These are phyloP conservation scores for Zhuqinia jingwanae DNA, from an alignment of 2,888 invertebrate genomes.

Conservation along the genomic window DNA sequence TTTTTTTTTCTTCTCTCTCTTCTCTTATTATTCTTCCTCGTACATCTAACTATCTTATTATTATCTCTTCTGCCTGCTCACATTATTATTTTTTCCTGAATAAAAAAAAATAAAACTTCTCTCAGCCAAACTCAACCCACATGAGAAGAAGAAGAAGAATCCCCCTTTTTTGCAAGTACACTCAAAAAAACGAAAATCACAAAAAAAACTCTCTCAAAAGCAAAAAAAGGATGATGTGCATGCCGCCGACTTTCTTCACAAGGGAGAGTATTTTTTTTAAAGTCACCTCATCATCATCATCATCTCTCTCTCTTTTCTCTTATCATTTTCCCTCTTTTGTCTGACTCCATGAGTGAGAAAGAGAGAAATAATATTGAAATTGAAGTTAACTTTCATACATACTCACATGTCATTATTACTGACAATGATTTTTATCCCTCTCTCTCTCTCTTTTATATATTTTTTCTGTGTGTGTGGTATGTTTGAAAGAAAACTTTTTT, in stretches of 20 bases:
- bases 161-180: constrained; percentile 35
- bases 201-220: background rate
- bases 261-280: constrained; percentile 23
- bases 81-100: constrained; percentile 51
- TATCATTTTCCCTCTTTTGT: constrained; percentile 52
- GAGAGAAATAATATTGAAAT: constrained; percentile 56
- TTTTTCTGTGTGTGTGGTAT: constrained; percentile 47
- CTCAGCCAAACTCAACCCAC: constrained; percentile 1
- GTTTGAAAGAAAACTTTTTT: constrained; percentile 5
- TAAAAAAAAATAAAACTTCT: constrained; percentile 47
- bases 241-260: constrained; percentile 7
- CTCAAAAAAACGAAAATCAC: constrained; percentile 34
- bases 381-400: constrained; percentile 54
- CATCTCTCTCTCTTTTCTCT: constrained; percentile 38
- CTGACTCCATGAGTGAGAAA: constrained; percentile 4
- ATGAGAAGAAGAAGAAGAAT: background rate
- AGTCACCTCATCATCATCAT: constrained; percentile 47
- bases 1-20: background rate
- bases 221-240: constrained; percentile 15
- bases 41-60: constrained; percentile 60
- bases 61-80: constrained; percentile 43
- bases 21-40: background rate
- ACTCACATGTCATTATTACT: constrained; percentile 48
- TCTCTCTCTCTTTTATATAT: background rate
- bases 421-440: constrained; percentile 42